Base-by-base conservation (phyloP, 2,113 vertebrate species). In the Bujurquina vittata region DNA sequence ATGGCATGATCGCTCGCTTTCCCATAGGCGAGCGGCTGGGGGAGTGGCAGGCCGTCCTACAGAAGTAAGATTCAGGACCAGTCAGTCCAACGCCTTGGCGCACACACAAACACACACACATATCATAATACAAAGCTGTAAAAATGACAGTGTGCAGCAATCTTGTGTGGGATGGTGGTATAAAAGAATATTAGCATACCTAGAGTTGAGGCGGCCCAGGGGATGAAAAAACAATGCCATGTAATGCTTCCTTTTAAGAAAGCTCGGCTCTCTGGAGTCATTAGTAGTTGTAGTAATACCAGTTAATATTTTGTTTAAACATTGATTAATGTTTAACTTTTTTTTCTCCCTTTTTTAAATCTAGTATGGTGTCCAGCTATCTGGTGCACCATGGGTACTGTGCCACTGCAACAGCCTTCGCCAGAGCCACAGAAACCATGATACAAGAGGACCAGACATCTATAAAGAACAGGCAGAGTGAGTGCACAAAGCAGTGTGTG, bases 401-500 rank as follows among this genome's bases (percentile, higher is more conserved):
- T 91, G 97, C 97, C 84, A 99, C 98, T 10, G 98, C 98, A n/a
- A 98, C 97, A 57, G 97, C 97, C 87, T 99, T 99, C 83, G 97
- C 98, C 91, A 96, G 97, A 94, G 97, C 98, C 90, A 99, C 98
- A 81, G 98, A 99, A 92, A 99, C 97, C 81, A 96, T 96, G 80
- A 98, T 99, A 94, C 97, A 98, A 92, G 98, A 99, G 95, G 98
- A 99, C 91, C 98, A 98, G 95, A 94, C 95, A 63, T 99, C 98
- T 89, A 99, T 99, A 97, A 99, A 99, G 95, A 99, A 99, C 84
- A 96, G 98, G 94, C 98, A 99, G 96, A 98, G 98, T 99, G 95
- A 98, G 97, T 83, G 12, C 75, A 52, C 43, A 9, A 80, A 65
- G 0, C 59, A 60, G 4, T 69, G 65, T 26, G 40, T 12, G 43